Base-by-base conservation (phyloP, 2,113 vertebrate genomes). In the Petaurus breviceps region DNA sequence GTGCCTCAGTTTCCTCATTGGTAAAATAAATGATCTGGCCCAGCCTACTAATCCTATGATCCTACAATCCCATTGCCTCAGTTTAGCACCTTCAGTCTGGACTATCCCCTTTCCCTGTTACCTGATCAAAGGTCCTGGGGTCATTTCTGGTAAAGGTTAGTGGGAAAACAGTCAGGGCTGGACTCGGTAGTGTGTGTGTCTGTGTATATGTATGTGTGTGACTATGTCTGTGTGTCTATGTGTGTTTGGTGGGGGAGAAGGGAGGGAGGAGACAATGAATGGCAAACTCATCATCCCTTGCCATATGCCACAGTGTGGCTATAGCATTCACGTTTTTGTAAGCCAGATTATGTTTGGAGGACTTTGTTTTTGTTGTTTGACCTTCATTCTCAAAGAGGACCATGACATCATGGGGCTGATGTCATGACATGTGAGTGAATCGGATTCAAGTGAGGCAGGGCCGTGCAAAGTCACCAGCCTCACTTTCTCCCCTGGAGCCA, bases 1-100 rank as follows among this genome's bases (percentile, higher is more conserved):
- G 28, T 14, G 4, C 54, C 92, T 97, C 51, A 0, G 43, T 47
- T 95, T 94, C 8, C 2, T 52, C 19, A n/a, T 53, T 94, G 96
- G 25, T 89, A 94, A 90, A 91, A 47, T 1, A 55, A 55, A 26
- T 55, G 8, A 55, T 55, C 7, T 26, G 24, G 25, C 26, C 54
- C 25, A 55, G 26, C 25, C 54, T 8, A 55, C 54, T 55, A 55
- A 55, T 1, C 8, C 25, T 55, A 55, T 26, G 54, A 55, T 55
- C 8, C 54, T 55, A 68, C 10, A 68, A 14, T 14, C 57, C 7
- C 57, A 68, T 37, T 68, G 31, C 31, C 57, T 68, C 28, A 31
- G 31, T 31, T 37, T 68, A 68, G 57, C 28, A 68, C 57, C 28
- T 68, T 4, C 57, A 31, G 37, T 28, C 10, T 68, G 4, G 28